Evolutionary conservation across 1,140 invertebrate species (phyloP), one percentile per base, ranked within the genome.

Genomic region (Macrocentrus cingulum): DNA sequence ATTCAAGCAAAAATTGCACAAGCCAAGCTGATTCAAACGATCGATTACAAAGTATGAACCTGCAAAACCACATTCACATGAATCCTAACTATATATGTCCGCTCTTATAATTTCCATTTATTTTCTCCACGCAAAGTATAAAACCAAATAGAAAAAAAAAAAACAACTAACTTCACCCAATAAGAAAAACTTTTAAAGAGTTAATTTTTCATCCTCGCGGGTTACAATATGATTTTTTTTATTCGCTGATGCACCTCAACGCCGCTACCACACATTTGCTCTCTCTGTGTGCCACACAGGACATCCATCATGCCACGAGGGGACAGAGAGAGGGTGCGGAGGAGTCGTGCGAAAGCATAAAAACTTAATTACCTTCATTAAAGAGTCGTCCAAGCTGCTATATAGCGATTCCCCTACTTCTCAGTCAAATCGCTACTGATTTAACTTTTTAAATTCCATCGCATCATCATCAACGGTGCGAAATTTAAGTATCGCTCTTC

Each of bases 281-380:
- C 34, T 32, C 34, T 52, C 19, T 37, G 13, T 32, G 54, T 20
- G 54, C 36, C 18, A n/a, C 32, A 23, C 37, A 41, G 68, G 50
- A 42, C 73, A 79, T 78, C 75, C 76, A 77, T 79, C 76, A 78
- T 72, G 62, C 23, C 13, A 15, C 36, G 29, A 44, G 37, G 37
- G 13, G 19, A 32, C 15, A 18, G 56, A 66, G 66, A 58, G 67
- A 66, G 63, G 66, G 66, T 69, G 70, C 68, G 66, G 65, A 67
- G 52, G 55, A 52, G 53, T 57, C 25, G 67, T 61, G 64, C 60
- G 62, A 66, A 64, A 64, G 62, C 68, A 75, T 70, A 78, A 78
- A 79, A 80, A 80, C 75, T 76, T 77, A 78, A 80, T 80, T 78
- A 78, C 74, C 65, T 78, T 78, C 71, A 77, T 78, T 80, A 80